Evolutionary conservation across 2,888 invertebrate species (phyloP).

Genomic region (Mechanitis messenoides): DNA sequence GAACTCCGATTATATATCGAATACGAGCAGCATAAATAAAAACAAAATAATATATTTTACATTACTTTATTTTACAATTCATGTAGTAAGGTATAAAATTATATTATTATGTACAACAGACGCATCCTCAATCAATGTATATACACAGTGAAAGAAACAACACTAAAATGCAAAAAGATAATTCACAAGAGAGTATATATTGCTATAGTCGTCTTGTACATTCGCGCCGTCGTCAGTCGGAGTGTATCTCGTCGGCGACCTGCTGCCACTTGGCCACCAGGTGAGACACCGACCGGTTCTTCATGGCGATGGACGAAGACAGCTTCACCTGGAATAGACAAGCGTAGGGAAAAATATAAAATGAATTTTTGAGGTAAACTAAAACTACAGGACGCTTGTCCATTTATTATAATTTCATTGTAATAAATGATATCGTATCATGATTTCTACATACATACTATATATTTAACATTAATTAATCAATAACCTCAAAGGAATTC

Average conservation of each 20-base stretch:
- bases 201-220: too few relatives aligned
- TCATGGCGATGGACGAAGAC: conserved; percentile 67
- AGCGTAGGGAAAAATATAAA: neutral
- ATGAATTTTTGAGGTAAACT: neutral
- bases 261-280: conserved; percentile 83
- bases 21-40: neutral
- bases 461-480: neutral
- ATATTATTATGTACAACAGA: conserved; percentile 12
- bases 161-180: too few relatives aligned
- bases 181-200: too few relatives aligned
- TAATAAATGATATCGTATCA: too few relatives aligned
- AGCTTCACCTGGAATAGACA: conserved; percentile 57
- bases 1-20: too few relatives aligned
- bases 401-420: too few relatives aligned
- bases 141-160: too few relatives aligned
- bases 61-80: too few relatives aligned
- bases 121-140: too few relatives aligned
- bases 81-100: conserved; percentile 11
- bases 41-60: neutral
- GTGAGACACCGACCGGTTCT: conserved; percentile 79
- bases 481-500: neutral
- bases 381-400: neutral
- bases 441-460: too few relatives aligned
- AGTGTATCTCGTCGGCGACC: conserved; percentile 73
- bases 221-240: conserved; percentile 40